These are phyloP conservation scores for Amitus sp. DNA, from an alignment of 2,888 invertebrate genomes.

Conservation along the genomic window DNA sequence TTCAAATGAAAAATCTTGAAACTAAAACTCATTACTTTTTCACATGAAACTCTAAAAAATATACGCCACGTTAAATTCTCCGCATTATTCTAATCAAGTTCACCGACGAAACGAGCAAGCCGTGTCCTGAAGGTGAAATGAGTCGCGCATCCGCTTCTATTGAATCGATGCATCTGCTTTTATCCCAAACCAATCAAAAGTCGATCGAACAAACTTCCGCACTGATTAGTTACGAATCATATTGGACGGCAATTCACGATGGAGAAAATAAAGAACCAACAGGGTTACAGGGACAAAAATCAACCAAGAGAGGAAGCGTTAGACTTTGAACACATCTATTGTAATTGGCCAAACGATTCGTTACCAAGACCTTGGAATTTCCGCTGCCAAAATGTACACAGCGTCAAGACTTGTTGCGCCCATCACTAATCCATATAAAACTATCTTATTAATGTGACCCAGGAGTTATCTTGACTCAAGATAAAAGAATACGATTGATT, in stretches of 20 bases:
- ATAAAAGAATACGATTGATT: no score
- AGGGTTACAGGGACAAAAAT: background rate
- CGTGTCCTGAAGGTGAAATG: conserved; percentile 14
- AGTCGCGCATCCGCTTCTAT: conserved; percentile 22
- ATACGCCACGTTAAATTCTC: background rate
- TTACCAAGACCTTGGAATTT: conserved; percentile 10
- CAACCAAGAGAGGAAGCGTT: background rate
- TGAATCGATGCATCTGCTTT: conserved; percentile 33
- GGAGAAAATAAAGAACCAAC: conserved; percentile 2
- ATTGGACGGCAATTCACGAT: conserved; percentile 37
- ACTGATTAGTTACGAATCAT: conserved; percentile 49
- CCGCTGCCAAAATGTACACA: conserved; percentile 15
- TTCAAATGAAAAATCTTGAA: no score
- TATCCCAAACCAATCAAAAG: conserved; percentile 47
- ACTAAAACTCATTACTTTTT: no score
- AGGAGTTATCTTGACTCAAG: no score
- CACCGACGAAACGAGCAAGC: conserved; percentile 6
- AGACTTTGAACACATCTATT: conserved; percentile 2
- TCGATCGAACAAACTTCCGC: conserved; percentile 53
- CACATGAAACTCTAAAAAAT: background rate
- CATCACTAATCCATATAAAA: conserved; percentile 16
- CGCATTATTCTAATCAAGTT: background rate
- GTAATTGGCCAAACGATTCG: conserved; percentile 12
- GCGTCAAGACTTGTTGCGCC: conserved; percentile 45
- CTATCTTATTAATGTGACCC: background rate